These are phyloP conservation scores for Tychaedon coryphoeus DNA, from an alignment of 2,113 vertebrate genomes.

Conservation along the genomic window DNA sequence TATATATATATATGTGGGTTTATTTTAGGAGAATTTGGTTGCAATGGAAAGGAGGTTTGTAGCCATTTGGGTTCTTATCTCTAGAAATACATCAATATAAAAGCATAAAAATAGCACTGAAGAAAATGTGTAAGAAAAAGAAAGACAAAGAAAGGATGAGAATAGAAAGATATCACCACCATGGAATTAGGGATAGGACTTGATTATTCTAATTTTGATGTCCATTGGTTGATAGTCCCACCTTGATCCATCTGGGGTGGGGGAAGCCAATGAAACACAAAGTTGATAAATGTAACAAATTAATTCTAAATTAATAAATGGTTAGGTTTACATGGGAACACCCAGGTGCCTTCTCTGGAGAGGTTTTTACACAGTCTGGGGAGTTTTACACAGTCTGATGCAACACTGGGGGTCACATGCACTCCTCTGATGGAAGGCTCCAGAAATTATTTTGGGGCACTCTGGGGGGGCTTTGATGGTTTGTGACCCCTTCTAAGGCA, in stretches of 20 bases:
- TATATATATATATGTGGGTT: too few species aligned
- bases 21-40: not conserved
- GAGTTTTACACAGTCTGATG: not conserved
- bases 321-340: not conserved
- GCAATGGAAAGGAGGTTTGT: not conserved
- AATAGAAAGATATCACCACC: not conserved
- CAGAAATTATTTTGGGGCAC: not conserved
- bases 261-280: not conserved
- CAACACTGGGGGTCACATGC: too few species aligned
- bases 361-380: not conserved
- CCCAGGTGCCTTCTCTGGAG: not conserved
- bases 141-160: not conserved
- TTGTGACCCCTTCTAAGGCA: not conserved
- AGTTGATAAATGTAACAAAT: not conserved
- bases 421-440: not conserved
- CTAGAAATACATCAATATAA: not conserved
- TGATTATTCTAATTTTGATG: not conserved
- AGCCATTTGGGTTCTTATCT: not conserved
- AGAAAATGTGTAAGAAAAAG: not conserved
- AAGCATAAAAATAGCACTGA: not conserved
- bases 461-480: not conserved
- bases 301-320: not conserved
- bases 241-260: not conserved
- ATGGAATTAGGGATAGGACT: not conserved
- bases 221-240: not conserved